phyloP scores from a whole-genome alignment of 2,797 vertebrate genomes.

The Scomberomorus guttatus region DNA sequence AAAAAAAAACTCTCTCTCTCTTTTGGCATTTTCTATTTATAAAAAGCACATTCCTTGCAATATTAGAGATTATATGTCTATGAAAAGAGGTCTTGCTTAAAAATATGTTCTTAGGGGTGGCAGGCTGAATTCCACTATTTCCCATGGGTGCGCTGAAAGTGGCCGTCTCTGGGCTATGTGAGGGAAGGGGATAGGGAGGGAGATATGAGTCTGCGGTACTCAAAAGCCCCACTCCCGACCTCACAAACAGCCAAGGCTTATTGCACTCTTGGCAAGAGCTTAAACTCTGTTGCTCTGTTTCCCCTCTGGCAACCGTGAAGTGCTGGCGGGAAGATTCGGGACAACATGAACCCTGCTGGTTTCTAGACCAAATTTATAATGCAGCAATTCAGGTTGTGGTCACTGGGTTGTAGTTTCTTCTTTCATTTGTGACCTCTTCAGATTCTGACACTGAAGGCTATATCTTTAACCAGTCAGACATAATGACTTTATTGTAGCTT shows the following conservation, averaged over 20 bases:
- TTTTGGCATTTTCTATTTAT: slow-evolving; percentile 76
- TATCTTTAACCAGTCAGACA: slow-evolving; percentile 45
- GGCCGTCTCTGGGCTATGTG: slow-evolving; percentile 85
- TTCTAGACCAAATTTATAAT: slow-evolving; percentile 75
- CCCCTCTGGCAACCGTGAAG: slow-evolving; percentile 69
- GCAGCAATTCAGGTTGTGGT: slow-evolving; percentile 67
- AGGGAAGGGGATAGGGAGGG: slow-evolving; percentile 78
- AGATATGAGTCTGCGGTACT: slow-evolving; percentile 86
- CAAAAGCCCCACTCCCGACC: slow-evolving; percentile 81
- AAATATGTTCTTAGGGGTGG: slow-evolving; percentile 82
- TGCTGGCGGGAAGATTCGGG: slow-evolving; percentile 76
- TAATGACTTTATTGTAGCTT: slow-evolving; percentile 51
- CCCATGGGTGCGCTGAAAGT: slow-evolving; percentile 87
- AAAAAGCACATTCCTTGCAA: slow-evolving; percentile 83
- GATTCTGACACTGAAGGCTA: slow-evolving; percentile 37
- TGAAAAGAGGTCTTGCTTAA: slow-evolving; percentile 80
- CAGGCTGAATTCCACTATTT: slow-evolving; percentile 86
- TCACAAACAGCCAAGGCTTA: slow-evolving; percentile 74
- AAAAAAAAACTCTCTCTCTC: neutral
- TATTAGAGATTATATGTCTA: slow-evolving; percentile 83
- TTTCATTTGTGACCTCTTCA: slow-evolving; percentile 56
- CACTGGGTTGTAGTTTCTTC: slow-evolving; percentile 64
- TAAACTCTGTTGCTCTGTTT: slow-evolving; percentile 78
- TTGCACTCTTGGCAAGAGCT: slow-evolving; percentile 81
- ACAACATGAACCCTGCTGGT: slow-evolving; percentile 73